Conservation (phyloP, 2,797 vertebrate genomes). For the Platalea minor region DNA sequence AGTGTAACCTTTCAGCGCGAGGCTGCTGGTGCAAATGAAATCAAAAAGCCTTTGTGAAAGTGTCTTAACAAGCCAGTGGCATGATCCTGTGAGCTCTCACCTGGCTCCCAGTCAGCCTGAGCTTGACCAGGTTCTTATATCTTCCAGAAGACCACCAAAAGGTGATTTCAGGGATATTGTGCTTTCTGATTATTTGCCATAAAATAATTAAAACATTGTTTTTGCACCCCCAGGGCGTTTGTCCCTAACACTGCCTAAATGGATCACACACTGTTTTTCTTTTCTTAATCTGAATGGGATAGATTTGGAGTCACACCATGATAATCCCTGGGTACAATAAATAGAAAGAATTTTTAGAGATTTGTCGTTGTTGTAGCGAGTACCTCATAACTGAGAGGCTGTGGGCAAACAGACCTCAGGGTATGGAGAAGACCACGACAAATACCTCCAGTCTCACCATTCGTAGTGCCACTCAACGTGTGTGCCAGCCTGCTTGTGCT, state of each 20-base stretch:
- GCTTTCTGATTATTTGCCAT: not conserved
- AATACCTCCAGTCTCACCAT: not conserved
- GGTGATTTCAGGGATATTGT: not conserved
- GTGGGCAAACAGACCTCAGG: not conserved
- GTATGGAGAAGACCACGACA: not conserved
- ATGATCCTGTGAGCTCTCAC: not conserved
- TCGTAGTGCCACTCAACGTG: not conserved
- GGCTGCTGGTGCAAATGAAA: slow-evolving; percentile 19
- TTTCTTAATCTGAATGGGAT: not conserved
- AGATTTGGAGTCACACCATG: not conserved
- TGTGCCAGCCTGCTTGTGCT: not conserved
- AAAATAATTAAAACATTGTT: not conserved
- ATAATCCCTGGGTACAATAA: not conserved
- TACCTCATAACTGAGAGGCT: not conserved
- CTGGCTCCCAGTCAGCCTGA: not conserved
- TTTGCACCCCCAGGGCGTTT: not conserved
- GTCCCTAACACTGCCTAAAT: not conserved
- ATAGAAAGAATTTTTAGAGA: not conserved
- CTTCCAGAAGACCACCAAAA: not conserved
- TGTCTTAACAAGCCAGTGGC: not conserved
- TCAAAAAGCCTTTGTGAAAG: slow-evolving; percentile 35
- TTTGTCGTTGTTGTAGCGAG: not conserved
- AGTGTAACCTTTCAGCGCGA: not conserved
- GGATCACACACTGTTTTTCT: not conserved
- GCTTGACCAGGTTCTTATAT: not conserved